phyloP scores from a whole-genome alignment of 2,888 invertebrate species.

The Aplocera efformata region DNA sequence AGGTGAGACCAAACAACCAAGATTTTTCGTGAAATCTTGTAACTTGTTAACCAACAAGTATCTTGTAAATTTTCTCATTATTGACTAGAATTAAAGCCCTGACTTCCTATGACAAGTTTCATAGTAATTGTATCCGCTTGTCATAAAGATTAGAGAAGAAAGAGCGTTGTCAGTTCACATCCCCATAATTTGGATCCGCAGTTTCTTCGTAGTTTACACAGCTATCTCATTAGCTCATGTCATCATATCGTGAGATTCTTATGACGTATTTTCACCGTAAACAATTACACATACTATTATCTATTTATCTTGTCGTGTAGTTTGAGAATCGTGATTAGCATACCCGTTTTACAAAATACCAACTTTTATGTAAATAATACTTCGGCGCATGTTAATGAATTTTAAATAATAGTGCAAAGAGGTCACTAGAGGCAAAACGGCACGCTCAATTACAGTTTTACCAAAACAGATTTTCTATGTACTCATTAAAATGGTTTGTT shows the following conservation, averaged over 20 bases:
- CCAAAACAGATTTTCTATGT: conserved; percentile 34
- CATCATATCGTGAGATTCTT: conserved; percentile 26
- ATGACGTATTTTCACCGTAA: conserved; percentile 37
- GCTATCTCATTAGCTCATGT: no score
- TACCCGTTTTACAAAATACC: neutral
- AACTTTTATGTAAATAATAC: neutral
- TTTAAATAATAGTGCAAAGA: conserved; percentile 19
- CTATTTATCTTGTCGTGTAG: conserved; percentile 20
- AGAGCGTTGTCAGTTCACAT: conserved; percentile 41
- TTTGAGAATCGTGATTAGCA: neutral
- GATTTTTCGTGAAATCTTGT: no score
- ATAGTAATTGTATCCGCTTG: conserved; percentile 30
- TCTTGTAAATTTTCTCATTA: no score
- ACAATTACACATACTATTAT: conserved; percentile 39
- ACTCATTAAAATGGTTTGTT: conserved; percentile 36
- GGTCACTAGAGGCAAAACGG: conserved; percentile 16
- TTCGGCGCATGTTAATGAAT: conserved; percentile 14
- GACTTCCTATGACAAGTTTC: conserved; percentile 26
- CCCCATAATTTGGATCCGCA: conserved; percentile 39
- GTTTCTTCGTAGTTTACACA: conserved; percentile 27
- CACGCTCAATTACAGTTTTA: conserved; percentile 24
- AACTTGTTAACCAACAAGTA: no score
- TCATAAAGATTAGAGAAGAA: conserved; percentile 35
- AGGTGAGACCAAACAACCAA: no score
- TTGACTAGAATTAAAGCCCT: no score